Conservation (phyloP, 2,888 invertebrate species). For the Brachyptera putata region DNA sequence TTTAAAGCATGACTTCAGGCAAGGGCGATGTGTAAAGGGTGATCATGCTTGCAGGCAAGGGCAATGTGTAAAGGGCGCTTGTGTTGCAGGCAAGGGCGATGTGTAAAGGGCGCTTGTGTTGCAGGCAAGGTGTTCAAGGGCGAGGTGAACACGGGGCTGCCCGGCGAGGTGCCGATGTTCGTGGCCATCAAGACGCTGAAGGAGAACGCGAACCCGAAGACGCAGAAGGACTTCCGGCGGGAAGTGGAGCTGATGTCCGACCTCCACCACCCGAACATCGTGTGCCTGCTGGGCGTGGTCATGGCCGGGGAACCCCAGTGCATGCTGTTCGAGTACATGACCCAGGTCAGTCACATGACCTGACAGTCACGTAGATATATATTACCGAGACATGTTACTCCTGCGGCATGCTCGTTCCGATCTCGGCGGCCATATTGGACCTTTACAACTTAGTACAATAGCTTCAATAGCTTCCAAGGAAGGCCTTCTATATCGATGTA, state of each 20-base stretch:
- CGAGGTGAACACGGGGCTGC: conserved; percentile 64
- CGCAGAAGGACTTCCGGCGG: conserved; percentile 85
- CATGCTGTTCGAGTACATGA: conserved; percentile 98
- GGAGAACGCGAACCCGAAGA: conserved; percentile 87
- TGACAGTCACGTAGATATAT: too few species aligned
- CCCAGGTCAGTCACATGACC: conserved; percentile 56
- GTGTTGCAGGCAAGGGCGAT: too few species aligned
- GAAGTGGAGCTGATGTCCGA: conserved; percentile 95
- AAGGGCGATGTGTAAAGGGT: conserved; percentile 55
- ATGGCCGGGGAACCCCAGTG: conserved; percentile 85
- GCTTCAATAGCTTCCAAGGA: too few species aligned
- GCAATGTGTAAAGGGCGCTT: too few species aligned
- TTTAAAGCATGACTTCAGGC: conserved; percentile 77
- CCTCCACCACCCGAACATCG: conserved; percentile 91
- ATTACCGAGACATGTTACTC: too few species aligned
- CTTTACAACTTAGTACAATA: too few species aligned
- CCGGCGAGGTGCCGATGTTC: conserved; percentile 60
- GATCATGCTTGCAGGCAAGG: too few species aligned
- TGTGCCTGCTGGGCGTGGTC: conserved; percentile 89
- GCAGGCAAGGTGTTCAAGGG: conserved; percentile 92
- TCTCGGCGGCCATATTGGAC: too few species aligned
- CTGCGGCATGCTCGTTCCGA: too few species aligned
- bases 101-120: too few species aligned
- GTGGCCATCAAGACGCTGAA: conserved; percentile 94
- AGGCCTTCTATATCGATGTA: too few species aligned